phyloP scores from a whole-genome alignment of 2,888 invertebrate genomes.

The Zaprionus obscuricornis region DNA sequence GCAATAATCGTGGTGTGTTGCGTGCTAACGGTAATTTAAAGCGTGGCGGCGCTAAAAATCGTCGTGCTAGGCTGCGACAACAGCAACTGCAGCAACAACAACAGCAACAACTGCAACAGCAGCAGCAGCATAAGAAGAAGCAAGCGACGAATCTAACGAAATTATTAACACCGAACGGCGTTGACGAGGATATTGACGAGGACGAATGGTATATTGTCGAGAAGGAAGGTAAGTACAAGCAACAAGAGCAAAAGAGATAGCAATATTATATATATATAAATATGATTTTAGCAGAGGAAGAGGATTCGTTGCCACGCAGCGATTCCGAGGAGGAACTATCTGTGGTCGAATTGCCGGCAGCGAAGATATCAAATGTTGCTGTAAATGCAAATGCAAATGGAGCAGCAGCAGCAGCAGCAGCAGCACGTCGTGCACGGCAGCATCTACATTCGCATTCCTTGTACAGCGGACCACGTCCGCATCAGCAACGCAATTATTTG shows the following conservation, averaged over 20 bases:
- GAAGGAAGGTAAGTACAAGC: constrained; percentile 79
- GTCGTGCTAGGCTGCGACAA: constrained; percentile 47
- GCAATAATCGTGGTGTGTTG: constrained; percentile 50
- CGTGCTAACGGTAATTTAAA: constrained; percentile 34
- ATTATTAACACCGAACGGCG: constrained; percentile 59
- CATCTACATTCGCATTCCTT: constrained; percentile 79
- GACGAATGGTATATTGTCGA: constrained; percentile 86
- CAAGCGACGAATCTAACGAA: constrained; percentile 65
- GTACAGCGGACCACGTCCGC: constrained; percentile 79
- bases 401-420: constrained; percentile 16
- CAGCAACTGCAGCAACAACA: constrained; percentile 29
- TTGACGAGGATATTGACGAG: constrained; percentile 80
- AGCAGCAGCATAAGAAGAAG: constrained; percentile 48
- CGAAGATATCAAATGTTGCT: constrained; percentile 39
- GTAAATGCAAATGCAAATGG: constrained; percentile 9
- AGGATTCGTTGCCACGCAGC: constrained; percentile 77
- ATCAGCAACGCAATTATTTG: constrained; percentile 78
- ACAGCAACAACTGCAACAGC: constrained; percentile 28
- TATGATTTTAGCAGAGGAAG: constrained; percentile 66
- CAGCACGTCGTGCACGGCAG: constrained; percentile 59
- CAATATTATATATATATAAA: neutral
- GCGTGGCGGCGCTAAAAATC: constrained; percentile 42
- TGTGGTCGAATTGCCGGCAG: constrained; percentile 71
- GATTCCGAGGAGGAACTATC: constrained; percentile 81
- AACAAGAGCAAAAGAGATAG: neutral